Evolutionary conservation across 1,140 invertebrate species (phyloP), one percentile per base, ranked within the genome.

Genomic region (Maniola jurtina): DNA sequence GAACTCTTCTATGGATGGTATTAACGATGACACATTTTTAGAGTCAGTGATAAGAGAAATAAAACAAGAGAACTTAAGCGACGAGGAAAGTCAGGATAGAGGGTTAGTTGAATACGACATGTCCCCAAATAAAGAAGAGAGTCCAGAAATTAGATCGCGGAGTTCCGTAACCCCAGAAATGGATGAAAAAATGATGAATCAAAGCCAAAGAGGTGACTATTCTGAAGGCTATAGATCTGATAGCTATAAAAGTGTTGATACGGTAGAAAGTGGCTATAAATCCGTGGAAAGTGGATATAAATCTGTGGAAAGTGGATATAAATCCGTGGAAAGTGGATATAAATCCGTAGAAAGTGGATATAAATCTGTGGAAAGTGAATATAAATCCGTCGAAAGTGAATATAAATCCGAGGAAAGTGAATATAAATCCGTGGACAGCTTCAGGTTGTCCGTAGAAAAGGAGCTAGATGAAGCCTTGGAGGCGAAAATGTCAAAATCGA

Each of bases 1-100:
- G 64, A 80, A 81, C 52, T 36, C 56, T 6, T 76, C 81, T 11
- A 68, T 79, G 45, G 84, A 90, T 38, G 79, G 74, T 7, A 67
- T 80, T 13, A 82, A 77, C 35, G 88, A 90, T 48, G 85, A 88
- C 15, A 84, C 77, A 1, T 90, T 90, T 68, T 75, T 90, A 47
- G 86, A 90, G 64, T 89, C 88, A 0, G 81, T 90, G 11, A 88
- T 90, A 60, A 86, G 84, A 64, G 88, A 90, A 68, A 88, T 90
- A 2, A 88, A 87, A 61, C 79, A 84, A 52, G 85, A 84, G 13
- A 71, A 77, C 58, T 68, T 88, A 42, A 80, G 68, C 61, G 88
- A 88, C 6, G 85, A 89, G 6, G 73, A 64, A 0, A 86, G 76
- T 59, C 80, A 86, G 33, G 86, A 90, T 52, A 89, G 86, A 68